These are phyloP conservation scores for Ptyas mucosa DNA, from an alignment of 2,113 vertebrate species.

Conservation along the genomic window DNA sequence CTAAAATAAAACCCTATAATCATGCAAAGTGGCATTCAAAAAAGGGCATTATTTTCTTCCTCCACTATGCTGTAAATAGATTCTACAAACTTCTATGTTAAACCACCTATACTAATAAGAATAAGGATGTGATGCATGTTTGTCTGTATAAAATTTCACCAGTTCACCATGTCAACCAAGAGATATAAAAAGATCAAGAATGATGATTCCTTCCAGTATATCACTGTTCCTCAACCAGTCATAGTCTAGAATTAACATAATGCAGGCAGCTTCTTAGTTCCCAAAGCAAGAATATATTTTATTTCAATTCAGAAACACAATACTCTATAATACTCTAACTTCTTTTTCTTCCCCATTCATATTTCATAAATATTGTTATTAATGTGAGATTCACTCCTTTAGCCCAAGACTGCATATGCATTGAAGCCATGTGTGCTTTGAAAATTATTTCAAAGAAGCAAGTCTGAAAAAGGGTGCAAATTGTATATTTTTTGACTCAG, in stretches of 20 bases:
- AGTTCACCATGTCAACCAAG: background rate
- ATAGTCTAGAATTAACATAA: background rate
- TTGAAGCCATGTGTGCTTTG: background rate
- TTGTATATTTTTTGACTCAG: background rate
- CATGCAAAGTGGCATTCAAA: slow-evolving; percentile 15
- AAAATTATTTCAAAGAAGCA: background rate
- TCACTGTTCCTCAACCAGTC: background rate
- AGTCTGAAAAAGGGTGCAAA: background rate
- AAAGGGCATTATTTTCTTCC: slow-evolving; percentile 10
- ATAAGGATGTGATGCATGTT: slow-evolving; percentile 35
- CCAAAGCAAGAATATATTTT: background rate
- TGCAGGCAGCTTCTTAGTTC: background rate
- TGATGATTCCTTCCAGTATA: background rate
- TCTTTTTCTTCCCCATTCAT: background rate
- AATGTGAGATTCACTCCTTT: background rate
- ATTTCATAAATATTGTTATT: background rate
- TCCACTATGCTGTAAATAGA: background rate
- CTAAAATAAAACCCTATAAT: slow-evolving; percentile 15
- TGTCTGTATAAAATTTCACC: slow-evolving; percentile 25
- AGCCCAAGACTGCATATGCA: background rate
- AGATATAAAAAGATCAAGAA: slow-evolving; percentile 33
- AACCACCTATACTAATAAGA: slow-evolving; percentile 25
- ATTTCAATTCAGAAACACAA: background rate
- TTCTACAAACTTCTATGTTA: background rate
- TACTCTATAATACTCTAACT: background rate